phyloP scores from a whole-genome alignment of 2,113 vertebrate genomes.

The Lipophrys pholis region DNA sequence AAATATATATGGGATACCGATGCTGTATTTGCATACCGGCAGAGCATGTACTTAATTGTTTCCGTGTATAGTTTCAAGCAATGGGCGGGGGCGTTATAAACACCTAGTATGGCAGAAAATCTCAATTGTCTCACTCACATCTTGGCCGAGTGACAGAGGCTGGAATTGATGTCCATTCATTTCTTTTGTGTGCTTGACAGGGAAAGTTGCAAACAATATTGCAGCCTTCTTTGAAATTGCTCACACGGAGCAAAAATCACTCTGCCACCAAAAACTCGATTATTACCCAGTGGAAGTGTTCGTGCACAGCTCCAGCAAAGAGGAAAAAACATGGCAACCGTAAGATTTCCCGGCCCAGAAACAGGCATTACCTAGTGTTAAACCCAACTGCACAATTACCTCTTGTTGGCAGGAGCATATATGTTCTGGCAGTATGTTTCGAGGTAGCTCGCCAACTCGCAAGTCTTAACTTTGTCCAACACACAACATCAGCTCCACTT shows the following conservation, averaged over 20 bases:
- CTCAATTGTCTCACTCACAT: conserved; percentile 19
- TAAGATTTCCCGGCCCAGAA: conserved; percentile 24
- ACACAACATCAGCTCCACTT: conserved; percentile 45
- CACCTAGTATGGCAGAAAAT: conserved; percentile 21
- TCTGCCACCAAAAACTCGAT: conserved; percentile 25
- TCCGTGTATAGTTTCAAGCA: conserved; percentile 33
- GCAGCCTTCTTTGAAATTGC: conserved; percentile 1
- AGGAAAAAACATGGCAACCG: conserved; percentile 22
- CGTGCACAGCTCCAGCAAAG: conserved; percentile 14
- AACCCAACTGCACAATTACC: conserved; percentile 41
- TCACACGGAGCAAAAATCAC: conserved; percentile 17
- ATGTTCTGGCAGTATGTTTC: conserved; percentile 40
- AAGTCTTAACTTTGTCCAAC: conserved; percentile 44
- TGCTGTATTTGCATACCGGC: conserved; percentile 67
- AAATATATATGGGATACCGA: conserved; percentile 61
- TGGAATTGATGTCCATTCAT: conserved; percentile 19
- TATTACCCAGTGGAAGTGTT: conserved; percentile 19
- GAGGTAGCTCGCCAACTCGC: conserved; percentile 29
- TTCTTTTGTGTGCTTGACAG: conserved; percentile 24
- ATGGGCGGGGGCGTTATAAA: conserved; percentile 32
- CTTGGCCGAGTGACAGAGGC: conserved; percentile 9
- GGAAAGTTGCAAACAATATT: conserved; percentile 23
- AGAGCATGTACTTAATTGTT: conserved; percentile 61
- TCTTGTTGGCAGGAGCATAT: conserved; percentile 55
- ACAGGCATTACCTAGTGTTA: conserved; percentile 44